These are phyloP conservation scores for Lerista edwardsae DNA, from an alignment of 2,797 vertebrate genomes.

Conservation along the genomic window DNA sequence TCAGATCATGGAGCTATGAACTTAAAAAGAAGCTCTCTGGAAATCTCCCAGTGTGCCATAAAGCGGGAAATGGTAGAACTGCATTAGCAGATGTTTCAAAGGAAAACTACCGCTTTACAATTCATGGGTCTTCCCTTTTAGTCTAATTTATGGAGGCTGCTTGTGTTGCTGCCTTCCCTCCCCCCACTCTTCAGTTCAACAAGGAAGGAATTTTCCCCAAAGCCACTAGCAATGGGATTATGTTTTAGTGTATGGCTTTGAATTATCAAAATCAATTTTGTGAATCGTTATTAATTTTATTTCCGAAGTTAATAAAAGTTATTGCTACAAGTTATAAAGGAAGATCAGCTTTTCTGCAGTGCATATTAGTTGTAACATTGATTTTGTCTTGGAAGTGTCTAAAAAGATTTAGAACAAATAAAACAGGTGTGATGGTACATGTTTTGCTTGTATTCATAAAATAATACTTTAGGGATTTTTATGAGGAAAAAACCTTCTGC, in stretches of 20 bases:
- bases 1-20: neutral
- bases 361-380: constrained; percentile 60
- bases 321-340: constrained; percentile 56
- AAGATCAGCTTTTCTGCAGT: constrained; percentile 52
- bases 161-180: neutral
- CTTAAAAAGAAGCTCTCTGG: constrained; percentile 20
- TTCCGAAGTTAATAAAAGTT: constrained; percentile 61
- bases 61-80: neutral
- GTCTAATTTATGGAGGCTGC: neutral
- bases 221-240: neutral
- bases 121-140: neutral
- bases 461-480: constrained; percentile 66
- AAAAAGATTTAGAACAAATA: constrained; percentile 68
- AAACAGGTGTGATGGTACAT: constrained; percentile 54
- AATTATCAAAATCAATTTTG: constrained; percentile 53
- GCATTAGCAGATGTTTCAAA: neutral
- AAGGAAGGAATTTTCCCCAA: neutral
- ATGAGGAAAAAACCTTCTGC: constrained; percentile 69
- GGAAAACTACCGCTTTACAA: constrained; percentile 23
- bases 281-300: constrained; percentile 50
- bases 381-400: constrained; percentile 71
- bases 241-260: constrained; percentile 22
- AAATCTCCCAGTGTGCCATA: neutral
- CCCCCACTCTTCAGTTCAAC: neutral
- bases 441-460: constrained; percentile 68